phyloP scores from a whole-genome alignment of 2,113 vertebrate genomes.

The Brachyistius frenatus region DNA sequence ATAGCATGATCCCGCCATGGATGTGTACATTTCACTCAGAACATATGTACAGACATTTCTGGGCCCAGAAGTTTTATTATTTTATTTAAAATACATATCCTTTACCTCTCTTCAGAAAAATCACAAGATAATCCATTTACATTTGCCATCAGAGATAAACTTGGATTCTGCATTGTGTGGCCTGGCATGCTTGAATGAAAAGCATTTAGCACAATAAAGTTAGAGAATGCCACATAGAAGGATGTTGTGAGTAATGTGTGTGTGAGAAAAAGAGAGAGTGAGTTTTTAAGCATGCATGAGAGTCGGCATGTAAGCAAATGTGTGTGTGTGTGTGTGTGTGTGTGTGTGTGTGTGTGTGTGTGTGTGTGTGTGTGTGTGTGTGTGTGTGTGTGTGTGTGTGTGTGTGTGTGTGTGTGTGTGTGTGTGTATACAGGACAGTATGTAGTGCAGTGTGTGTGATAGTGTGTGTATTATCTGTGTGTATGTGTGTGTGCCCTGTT shows the following conservation, averaged over 20 bases:
- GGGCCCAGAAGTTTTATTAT: slow-evolving; percentile 40
- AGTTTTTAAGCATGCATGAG: slow-evolving; percentile 53
- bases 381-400: slow-evolving; percentile 53
- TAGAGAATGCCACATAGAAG: slow-evolving; percentile 63
- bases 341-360: background rate
- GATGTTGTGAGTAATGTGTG: slow-evolving; percentile 42
- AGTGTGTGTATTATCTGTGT: slow-evolving; percentile 54
- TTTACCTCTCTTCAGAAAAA: slow-evolving; percentile 32
- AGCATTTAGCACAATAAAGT: slow-evolving; percentile 71
- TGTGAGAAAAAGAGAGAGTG: slow-evolving; percentile 22
- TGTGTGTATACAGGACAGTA: background rate
- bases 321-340: slow-evolving; percentile 17
- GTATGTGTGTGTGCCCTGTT: slow-evolving; percentile 64
- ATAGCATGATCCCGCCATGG: slow-evolving; percentile 76
- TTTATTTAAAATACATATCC: slow-evolving; percentile 8
- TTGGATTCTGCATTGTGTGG: slow-evolving; percentile 82
- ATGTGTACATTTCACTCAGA: slow-evolving; percentile 65
- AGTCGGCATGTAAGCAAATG: slow-evolving; percentile 61
- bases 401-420: background rate
- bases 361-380: slow-evolving; percentile 26
- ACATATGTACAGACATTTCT: slow-evolving; percentile 42
- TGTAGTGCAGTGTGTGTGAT: slow-evolving; percentile 14
- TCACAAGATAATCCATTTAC: slow-evolving; percentile 57
- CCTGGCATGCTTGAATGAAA: slow-evolving; percentile 85
- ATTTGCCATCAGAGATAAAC: slow-evolving; percentile 63